These are phyloP conservation scores for Orycteropus afer DNA, from an alignment of 2,113 vertebrate species.

Conservation along the genomic window DNA sequence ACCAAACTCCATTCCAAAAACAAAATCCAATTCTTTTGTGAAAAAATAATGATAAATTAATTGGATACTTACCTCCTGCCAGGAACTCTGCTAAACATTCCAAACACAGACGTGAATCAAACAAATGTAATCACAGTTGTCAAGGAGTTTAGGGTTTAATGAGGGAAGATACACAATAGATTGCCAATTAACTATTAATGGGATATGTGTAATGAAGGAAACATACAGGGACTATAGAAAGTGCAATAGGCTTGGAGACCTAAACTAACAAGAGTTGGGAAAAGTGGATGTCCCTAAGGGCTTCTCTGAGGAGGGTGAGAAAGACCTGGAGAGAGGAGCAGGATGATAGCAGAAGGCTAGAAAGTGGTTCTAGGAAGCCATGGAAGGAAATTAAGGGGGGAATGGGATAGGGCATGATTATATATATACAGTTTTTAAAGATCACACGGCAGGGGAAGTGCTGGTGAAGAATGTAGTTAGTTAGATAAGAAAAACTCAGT, in stretches of 20 bases:
- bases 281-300: background rate
- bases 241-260: background rate
- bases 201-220: background rate
- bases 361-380: background rate
- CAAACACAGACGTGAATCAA: background rate
- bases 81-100: background rate
- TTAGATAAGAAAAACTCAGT: background rate
- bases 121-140: background rate
- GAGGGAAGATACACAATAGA: background rate
- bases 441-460: background rate
- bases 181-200: background rate
- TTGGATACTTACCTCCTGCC: background rate
- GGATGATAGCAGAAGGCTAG: background rate
- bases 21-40: background rate
- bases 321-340: background rate
- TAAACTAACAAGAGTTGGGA: background rate
- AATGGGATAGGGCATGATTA: background rate
- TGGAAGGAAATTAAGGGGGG: background rate
- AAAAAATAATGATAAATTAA: constrained; percentile 5
- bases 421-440: background rate
- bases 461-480: background rate
- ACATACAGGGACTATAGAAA: background rate
- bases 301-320: background rate
- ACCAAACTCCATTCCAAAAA: background rate
- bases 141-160: background rate